Base-by-base conservation (phyloP, 2,797 vertebrate species). In the Tenualosa ilisha region DNA sequence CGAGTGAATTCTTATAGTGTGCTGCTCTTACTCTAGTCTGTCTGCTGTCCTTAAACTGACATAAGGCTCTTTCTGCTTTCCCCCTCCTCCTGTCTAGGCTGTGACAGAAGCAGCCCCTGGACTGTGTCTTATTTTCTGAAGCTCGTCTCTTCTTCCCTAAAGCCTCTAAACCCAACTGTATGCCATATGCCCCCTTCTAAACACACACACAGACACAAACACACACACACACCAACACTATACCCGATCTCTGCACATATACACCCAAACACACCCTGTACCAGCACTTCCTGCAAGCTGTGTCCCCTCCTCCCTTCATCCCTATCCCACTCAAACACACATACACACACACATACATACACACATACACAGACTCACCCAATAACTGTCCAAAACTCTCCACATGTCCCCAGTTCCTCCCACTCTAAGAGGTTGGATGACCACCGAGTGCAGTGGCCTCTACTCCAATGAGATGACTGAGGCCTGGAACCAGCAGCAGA, bases 71-170 rank as follows among this genome's bases (percentile, higher is more conserved):
- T 83, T 93, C 11, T 92, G 90, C 93, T 90, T 90, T 89, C 90
- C 91, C 86, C 90, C 93, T 87, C 84, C 92, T 90, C 93, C 89
- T 51, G 85, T 92, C 82, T 92, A 98, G 97, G 96, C 96, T 98
- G 96, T 98, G 96, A 96, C 91, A 46, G 86, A 91, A 89, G 91
- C 94, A 92, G 90, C 89, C 86, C 86, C 84, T 92, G 93, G 93
- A 95, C 13, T 88, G 93, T 93, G 87, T 95, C 94, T 95, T 94
- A 90, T 94, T 90, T 91, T 86, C 89, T 93, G 93, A 94, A 91
- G 92, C 91, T 91, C 91, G 86, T 90, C 93, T 90, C 92, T 93
- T 72, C 72, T 43, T 17, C 72, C 17, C 90, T 82, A 89, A 93
- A 90, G 82, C 86, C 86, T 92, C 91, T 87, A 89, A 91, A 92